Conservation (phyloP, 2,113 vertebrate genomes). For the Sturnus vulgaris region DNA sequence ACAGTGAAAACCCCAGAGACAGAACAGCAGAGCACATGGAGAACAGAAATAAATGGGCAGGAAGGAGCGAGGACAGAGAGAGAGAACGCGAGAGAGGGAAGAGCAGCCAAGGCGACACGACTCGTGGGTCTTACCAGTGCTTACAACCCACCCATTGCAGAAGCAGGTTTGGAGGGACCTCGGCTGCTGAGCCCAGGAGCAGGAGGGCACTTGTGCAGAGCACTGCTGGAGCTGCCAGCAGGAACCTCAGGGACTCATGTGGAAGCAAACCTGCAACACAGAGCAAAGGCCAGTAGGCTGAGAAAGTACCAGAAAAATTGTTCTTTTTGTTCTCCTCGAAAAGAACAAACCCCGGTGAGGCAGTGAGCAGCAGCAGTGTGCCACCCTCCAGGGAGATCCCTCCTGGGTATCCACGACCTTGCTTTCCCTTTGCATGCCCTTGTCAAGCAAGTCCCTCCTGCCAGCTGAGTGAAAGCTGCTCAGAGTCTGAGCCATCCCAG, state of each 20-base stretch:
- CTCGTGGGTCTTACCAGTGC: slow-evolving; percentile 82
- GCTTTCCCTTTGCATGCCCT: background rate
- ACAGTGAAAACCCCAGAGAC: slow-evolving; percentile 73
- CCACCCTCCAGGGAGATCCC: background rate
- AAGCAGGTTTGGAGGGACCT: slow-evolving; percentile 77
- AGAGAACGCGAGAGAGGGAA: slow-evolving; percentile 27
- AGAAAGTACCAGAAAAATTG: background rate
- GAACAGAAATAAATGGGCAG: slow-evolving; percentile 76
- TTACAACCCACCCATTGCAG: slow-evolving; percentile 90
- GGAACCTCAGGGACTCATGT: slow-evolving; percentile 51
- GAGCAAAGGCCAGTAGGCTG: slow-evolving; percentile 27
- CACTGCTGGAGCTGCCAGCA: background rate
- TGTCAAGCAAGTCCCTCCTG: background rate
- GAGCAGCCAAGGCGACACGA: slow-evolving; percentile 37
- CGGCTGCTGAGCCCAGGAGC: slow-evolving; percentile 58
- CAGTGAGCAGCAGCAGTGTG: background rate
- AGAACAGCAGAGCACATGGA: slow-evolving; percentile 72
- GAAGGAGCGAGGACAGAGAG: slow-evolving; percentile 52
- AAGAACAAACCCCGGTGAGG: background rate
- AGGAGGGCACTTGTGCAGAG: background rate
- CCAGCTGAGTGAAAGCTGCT: background rate
- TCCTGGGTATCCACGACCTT: background rate
- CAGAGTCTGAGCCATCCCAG: background rate
- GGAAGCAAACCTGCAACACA: slow-evolving; percentile 69
- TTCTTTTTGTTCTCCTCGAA: background rate